These are phyloP conservation scores for Oryctes rhinoceros DNA, from an alignment of 1,140 invertebrate genomes.

Conservation along the genomic window DNA sequence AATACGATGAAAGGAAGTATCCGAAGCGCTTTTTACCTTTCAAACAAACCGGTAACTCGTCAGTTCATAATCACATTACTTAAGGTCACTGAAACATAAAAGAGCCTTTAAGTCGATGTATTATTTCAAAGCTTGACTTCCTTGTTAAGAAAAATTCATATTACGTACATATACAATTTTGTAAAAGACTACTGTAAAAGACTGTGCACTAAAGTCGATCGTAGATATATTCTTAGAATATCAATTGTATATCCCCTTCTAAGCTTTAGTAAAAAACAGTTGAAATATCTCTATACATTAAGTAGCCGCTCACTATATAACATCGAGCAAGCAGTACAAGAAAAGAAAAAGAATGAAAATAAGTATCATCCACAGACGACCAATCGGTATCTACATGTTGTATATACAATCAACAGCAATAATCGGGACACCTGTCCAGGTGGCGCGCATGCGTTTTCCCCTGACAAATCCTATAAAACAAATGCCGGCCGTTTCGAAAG, in stretches of 20 bases:
- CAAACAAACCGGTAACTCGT: too few species aligned
- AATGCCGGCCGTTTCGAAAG: conserved; percentile 8
- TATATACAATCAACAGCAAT: conserved; percentile 30
- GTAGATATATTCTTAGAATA: background rate
- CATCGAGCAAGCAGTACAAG: background rate
- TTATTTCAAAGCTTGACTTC: too few species aligned
- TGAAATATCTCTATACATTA: background rate
- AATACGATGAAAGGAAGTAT: too few species aligned
- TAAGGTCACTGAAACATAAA: too few species aligned
- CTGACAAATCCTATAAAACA: conserved; percentile 35
- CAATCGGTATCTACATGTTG: conserved; percentile 31
- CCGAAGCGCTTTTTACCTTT: too few species aligned
- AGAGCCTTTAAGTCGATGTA: too few species aligned
- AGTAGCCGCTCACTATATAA: background rate
- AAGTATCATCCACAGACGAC: background rate
- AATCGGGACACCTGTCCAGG: conserved; percentile 34
- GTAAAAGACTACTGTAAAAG: background rate
- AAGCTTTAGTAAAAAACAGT: background rate
- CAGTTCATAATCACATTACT: too few species aligned
- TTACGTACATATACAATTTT: background rate
- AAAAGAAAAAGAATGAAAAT: background rate
- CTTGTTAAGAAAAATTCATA: background rate
- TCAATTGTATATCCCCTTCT: background rate
- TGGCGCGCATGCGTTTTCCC: conserved; percentile 26
- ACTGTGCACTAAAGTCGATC: background rate